A percentile compares a stretch with the other conserved stretches of the same genome.
Conservation (phyloP, 2,797 vertebrate species). For the Heliangelus exortis region DNA sequence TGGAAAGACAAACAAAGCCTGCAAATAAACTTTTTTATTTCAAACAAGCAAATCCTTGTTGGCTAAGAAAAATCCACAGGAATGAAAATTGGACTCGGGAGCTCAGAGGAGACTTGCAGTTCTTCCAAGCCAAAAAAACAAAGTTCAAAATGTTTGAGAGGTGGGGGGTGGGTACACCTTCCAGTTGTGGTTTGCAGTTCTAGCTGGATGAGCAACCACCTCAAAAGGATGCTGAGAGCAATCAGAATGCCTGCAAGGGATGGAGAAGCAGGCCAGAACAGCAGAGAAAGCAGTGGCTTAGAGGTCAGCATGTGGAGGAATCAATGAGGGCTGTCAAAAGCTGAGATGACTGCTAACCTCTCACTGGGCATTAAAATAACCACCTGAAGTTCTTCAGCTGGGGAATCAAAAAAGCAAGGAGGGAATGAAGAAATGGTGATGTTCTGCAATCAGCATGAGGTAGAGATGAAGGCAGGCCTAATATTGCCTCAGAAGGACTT, state of each 20-base stretch:
- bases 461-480: not conserved
- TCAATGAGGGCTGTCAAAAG: not conserved
- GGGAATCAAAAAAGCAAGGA: not conserved
- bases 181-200: not conserved
- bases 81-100: not conserved
- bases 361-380: not conserved
- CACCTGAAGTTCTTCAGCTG: not conserved
- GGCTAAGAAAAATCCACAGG: conserved; percentile 26
- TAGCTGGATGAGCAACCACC: conserved; percentile 19
- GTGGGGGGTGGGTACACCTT: not conserved
- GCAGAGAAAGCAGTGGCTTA: not conserved
- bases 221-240: conserved; percentile 24
- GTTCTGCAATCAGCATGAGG: not conserved
- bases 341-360: not conserved
- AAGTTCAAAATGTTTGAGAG: not conserved
- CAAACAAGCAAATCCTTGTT: not conserved
- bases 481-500: not conserved
- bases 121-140: not conserved
- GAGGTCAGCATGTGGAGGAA: not conserved
- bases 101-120: not conserved
- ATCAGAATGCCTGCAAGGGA: conserved; percentile 27
- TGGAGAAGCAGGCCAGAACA: not conserved
- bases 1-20: conserved; percentile 41
- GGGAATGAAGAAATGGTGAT: not conserved
- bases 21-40: not conserved